phyloP scores from a whole-genome alignment of 1,140 invertebrate species.

The Yoshiicerus persimilis region DNA sequence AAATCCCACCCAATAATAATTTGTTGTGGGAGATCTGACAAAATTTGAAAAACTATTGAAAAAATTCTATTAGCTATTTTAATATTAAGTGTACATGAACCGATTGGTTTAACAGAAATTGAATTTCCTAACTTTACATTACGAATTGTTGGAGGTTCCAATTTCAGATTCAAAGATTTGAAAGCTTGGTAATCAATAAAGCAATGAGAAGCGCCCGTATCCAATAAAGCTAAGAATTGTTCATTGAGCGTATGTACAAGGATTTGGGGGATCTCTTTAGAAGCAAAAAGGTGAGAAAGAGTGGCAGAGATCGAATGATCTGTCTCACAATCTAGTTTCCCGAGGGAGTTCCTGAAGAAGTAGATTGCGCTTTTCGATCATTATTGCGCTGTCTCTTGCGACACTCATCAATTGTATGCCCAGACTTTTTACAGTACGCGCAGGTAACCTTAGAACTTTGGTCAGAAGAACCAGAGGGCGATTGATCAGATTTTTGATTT shows the following conservation, averaged over 20 bases:
- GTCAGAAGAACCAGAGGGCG: neutral
- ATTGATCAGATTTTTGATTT: neutral
- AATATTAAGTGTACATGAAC: neutral
- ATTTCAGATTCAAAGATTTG: neutral
- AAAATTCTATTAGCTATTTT: neutral
- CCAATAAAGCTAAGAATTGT: neutral
- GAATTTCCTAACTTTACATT: neutral
- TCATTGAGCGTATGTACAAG: neutral
- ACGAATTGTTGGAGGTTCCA: neutral
- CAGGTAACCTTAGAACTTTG: neutral
- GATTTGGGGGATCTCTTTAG: neutral
- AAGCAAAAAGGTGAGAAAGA: neutral
- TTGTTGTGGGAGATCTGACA: neutral
- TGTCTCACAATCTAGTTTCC: neutral
- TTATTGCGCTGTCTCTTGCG: neutral
- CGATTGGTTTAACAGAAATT: neutral
- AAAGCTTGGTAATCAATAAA: neutral
- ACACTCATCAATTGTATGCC: neutral
- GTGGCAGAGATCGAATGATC: neutral
- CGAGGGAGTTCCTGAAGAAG: neutral
- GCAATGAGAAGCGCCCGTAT: neutral
- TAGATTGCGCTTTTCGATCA: neutral
- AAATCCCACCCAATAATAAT: neutral
- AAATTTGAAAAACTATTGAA: neutral
- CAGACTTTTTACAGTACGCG: neutral